Evolutionary conservation across 2,797 vertebrate genomes (phyloP).

Genomic region (Zalophus californianus): DNA sequence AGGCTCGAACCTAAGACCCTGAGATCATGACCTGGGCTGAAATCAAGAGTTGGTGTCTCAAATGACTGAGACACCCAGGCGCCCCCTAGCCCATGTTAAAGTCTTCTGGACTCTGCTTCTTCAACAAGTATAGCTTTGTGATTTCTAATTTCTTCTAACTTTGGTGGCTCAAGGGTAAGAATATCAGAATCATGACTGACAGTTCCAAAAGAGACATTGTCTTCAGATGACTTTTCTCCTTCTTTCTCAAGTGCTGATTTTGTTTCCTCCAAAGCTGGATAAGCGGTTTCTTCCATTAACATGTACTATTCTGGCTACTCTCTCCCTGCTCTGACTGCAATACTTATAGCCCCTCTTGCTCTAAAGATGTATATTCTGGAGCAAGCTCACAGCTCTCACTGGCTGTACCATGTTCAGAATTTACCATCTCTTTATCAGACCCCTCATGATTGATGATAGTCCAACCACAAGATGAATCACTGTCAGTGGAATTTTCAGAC

Average conservation of each 20-base stretch:
- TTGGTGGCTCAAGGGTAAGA: constrained; percentile 92
- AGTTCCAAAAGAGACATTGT: constrained; percentile 88
- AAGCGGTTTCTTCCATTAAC: constrained; percentile 82
- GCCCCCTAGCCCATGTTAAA: constrained; percentile 90
- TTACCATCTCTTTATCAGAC: constrained; percentile 94
- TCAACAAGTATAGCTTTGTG: constrained; percentile 84
- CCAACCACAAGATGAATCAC: constrained; percentile 98
- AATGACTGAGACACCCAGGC: not conserved
- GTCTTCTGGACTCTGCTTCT: constrained; percentile 85
- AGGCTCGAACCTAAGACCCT: not conserved
- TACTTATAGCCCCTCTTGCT: constrained; percentile 83
- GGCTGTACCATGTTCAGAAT: constrained; percentile 87
- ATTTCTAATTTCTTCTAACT: constrained; percentile 87
- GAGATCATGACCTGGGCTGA: not conserved
- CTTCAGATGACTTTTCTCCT: constrained; percentile 84
- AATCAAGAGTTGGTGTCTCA: not conserved
- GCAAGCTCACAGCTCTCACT: constrained; percentile 80
- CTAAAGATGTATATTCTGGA: constrained; percentile 81
- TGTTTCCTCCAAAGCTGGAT: constrained; percentile 83
- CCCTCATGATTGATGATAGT: constrained; percentile 98
- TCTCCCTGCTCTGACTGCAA: constrained; percentile 79
- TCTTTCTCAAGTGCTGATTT: constrained; percentile 84
- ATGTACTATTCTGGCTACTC: constrained; percentile 74
- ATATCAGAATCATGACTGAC: constrained; percentile 97
- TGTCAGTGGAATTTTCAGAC: constrained; percentile 96